Percentiles rank a stretch among this genome's conserved stretches.
These are phyloP conservation scores for Herpetotheres cachinnans DNA, from an alignment of 2,113 vertebrate species.

Conservation along the genomic window DNA sequence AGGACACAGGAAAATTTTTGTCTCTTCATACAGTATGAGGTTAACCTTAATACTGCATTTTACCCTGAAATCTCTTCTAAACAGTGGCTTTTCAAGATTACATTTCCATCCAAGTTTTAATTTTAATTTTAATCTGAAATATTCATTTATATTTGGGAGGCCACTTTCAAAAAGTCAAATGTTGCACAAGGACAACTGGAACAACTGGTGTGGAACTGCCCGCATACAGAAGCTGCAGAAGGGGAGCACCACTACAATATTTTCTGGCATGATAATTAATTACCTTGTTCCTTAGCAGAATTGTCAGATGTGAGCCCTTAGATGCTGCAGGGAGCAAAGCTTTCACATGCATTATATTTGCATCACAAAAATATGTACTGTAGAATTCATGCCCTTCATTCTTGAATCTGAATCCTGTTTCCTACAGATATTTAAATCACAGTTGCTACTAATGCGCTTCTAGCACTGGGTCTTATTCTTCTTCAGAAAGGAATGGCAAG, in stretches of 20 bases:
- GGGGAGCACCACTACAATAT: not conserved
- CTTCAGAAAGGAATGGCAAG: not conserved
- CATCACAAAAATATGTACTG: not conserved
- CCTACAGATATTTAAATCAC: not conserved
- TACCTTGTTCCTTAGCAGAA: conserved; percentile 1
- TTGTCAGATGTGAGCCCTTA: not conserved
- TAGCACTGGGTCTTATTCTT: not conserved
- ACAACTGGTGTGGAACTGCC: not conserved
- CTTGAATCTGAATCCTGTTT: not conserved
- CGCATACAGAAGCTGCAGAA: not conserved
- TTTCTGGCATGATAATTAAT: conserved; percentile 9
- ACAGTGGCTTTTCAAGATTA: not conserved
- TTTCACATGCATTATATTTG: not conserved
- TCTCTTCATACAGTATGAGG: not conserved
- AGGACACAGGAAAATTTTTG: not conserved
- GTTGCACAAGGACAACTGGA: not conserved
- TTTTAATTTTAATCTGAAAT: conserved; percentile 9
- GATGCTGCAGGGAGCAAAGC: not conserved
- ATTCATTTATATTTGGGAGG: not conserved
- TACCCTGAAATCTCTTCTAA: not conserved
- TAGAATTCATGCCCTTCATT: not conserved
- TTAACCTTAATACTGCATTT: not conserved
- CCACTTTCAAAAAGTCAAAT: not conserved
- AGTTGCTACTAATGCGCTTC: not conserved
- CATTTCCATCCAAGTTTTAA: not conserved